Conservation (phyloP, 1,140 invertebrate species). For the Orius insidiosus region DNA sequence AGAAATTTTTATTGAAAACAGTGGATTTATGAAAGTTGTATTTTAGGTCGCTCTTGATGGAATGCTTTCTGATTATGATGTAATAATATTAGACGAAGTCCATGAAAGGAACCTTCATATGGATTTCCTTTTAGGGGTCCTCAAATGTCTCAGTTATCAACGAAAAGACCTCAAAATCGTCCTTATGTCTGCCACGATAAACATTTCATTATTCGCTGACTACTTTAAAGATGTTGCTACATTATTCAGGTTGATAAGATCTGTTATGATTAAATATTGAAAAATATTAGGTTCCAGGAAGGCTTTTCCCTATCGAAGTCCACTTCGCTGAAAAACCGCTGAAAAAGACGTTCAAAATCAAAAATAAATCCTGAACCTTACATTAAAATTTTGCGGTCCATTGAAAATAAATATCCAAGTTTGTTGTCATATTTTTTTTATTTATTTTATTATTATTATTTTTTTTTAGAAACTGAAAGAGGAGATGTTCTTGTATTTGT, state of each 20-base stretch:
- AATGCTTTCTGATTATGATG: conserved; percentile 50
- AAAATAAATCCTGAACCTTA: conserved; percentile 82
- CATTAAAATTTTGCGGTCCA: conserved; percentile 76
- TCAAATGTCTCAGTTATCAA: conserved; percentile 75
- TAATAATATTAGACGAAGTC: conserved; percentile 85
- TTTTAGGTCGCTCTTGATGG: conserved; percentile 32
- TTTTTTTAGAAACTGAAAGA: conserved; percentile 53
- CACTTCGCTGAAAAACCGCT: conserved; percentile 60
- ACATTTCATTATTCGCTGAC: conserved; percentile 76
- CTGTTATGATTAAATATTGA: too few relatives aligned
- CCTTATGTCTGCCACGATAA: conserved; percentile 98
- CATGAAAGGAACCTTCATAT: conserved; percentile 92
- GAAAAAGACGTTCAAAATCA: conserved; percentile 48
- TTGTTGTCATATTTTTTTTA: conserved; percentile 22
- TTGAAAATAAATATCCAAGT: conserved; percentile 76
- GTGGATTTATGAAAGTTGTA: too few relatives aligned
- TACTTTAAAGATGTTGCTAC: conserved; percentile 74
- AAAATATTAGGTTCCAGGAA: conserved; percentile 91
- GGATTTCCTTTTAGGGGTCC: conserved; percentile 83
- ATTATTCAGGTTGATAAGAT: too few relatives aligned
- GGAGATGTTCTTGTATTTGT: conserved; percentile 94
- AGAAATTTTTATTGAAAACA: too few relatives aligned
- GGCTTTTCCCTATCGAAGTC: conserved; percentile 82
- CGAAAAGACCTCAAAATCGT: conserved; percentile 74
- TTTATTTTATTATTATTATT: conserved; percentile 13